Base-by-base conservation (phyloP, 2,888 invertebrate genomes). In the Rhingia campestris region DNA sequence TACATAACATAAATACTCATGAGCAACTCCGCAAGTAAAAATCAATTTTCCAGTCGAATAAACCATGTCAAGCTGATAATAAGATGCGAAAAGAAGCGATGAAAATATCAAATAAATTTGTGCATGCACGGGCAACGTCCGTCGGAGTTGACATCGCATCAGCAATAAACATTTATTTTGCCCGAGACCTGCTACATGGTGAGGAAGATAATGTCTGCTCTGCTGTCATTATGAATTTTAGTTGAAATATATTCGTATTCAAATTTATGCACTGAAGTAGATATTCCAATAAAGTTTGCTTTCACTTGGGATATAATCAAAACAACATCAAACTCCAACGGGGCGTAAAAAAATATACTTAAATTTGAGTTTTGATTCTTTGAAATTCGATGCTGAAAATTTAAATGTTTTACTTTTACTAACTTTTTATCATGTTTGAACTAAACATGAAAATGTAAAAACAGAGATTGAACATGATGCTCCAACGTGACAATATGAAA, bases 251-350 rank as follows among this genome's bases (percentile, higher is more conserved):
- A 76, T 81, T 81, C 59, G 41, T 77, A 81, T 81, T 81, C 77
- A 81, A 81, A 81, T 81, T 81, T 81, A 81, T 81, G 58, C 81
- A 77, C 53, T 72, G 81, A 81, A 77, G 76, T 77, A 77, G 81
- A 81, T 64, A 77, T 63, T 77, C 64, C 76, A 66, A 81, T 81
- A 77, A 66, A 77, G 76, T 76, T 66, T 54, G 43, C 76, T 64
- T 61, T 66, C 66, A 54, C 77, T 66, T 77, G 49, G 30, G 35
- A 81, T 81, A 66, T 77, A 76, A 76, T 81, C 72, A 77, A 81
- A 81, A 81, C 70, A 81, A 77, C 64, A 77, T 70, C 59, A 77
- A 61, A 66, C 77, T 77, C 66, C 54, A 77, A 54, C 70, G 53
- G 70, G 66, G 66, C 10, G 49, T 30, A 30, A 3, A 1, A 22